phyloP scores from a whole-genome alignment of 2,113 vertebrate species.

The Aptenodytes forsteri region DNA sequence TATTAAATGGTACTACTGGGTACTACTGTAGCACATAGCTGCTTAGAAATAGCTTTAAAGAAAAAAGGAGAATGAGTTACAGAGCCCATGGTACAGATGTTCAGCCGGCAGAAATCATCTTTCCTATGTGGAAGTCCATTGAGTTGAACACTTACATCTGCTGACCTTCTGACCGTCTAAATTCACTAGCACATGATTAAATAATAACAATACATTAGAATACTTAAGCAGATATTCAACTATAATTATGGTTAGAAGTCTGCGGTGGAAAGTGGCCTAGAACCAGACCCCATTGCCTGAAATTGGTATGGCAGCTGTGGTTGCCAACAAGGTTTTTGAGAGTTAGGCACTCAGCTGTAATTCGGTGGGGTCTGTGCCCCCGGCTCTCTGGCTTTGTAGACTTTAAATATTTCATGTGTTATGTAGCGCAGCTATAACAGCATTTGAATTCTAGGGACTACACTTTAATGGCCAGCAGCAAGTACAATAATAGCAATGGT shows the following conservation, averaged over 20 bases:
- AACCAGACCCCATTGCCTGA: neutral
- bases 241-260: neutral
- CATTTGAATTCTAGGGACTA: neutral
- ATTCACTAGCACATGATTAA: neutral
- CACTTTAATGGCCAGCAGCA: neutral
- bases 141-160: neutral
- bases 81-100: neutral
- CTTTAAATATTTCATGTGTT: neutral
- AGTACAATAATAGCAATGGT: neutral
- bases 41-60: neutral
- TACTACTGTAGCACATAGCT: neutral
- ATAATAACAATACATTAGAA: neutral
- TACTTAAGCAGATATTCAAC: neutral
- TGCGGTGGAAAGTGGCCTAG: neutral
- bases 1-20: neutral
- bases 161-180: neutral
- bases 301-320: neutral
- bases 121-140: neutral
- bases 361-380: neutral
- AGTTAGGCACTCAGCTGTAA: neutral
- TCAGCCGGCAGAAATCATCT: neutral
- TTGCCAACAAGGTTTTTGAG: neutral
- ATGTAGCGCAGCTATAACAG: neutral
- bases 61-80: neutral
- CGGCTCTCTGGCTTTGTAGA: neutral